Evolutionary conservation across 2,113 vertebrate genomes (phyloP).

Genomic region (Salvator merianae): DNA sequence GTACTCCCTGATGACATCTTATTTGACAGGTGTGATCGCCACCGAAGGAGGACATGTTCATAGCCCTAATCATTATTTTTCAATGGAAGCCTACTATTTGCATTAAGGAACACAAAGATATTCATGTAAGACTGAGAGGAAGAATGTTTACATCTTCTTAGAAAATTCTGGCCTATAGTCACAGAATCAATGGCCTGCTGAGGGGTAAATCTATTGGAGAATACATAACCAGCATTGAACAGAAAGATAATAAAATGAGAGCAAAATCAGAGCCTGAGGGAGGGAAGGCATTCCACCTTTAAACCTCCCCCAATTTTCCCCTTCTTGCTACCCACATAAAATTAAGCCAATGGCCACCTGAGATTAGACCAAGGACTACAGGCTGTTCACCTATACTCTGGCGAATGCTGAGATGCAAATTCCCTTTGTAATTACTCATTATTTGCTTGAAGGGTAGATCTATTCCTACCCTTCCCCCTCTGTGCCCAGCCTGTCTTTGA

Average conservation of each 20-base stretch:
- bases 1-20: too few relatives aligned
- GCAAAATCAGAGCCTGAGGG: background rate
- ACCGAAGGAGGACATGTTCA: too few relatives aligned
- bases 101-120: too few relatives aligned
- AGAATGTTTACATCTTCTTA: background rate
- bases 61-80: too few relatives aligned
- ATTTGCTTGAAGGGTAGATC: slow-evolving; percentile 27
- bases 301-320: background rate
- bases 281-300: background rate
- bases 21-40: too few relatives aligned
- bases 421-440: background rate
- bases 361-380: background rate
- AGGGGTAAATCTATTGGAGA: background rate
- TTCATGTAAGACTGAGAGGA: background rate
- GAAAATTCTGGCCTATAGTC: background rate
- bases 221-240: background rate
- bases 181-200: background rate
- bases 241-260: background rate
- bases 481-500: slow-evolving; percentile 38
- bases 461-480: slow-evolving; percentile 6
- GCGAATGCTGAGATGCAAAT: background rate
- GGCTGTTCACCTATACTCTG: background rate
- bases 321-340: background rate
- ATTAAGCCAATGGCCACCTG: background rate
- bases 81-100: too few relatives aligned